phyloP scores from a whole-genome alignment of 2,888 invertebrate species.

The Notodonta dromedarius region DNA sequence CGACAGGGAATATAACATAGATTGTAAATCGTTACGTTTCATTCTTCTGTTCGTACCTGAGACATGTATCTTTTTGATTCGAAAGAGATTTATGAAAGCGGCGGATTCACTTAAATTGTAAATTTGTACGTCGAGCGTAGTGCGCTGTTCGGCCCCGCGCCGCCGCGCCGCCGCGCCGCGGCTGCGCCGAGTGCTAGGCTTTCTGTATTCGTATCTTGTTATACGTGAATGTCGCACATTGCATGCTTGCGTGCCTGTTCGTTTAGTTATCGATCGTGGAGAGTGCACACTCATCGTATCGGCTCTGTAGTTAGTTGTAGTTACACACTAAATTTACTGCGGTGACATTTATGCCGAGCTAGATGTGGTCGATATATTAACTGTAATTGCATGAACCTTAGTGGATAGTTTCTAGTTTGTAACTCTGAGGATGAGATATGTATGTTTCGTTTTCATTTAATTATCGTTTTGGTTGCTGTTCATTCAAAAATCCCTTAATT shows the following conservation, averaged over 20 bases:
- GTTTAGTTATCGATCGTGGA: conserved; percentile 42
- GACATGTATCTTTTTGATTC: conserved; percentile 33
- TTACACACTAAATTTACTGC: conserved; percentile 41
- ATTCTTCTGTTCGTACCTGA: conserved; percentile 46
- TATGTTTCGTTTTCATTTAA: conserved; percentile 33
- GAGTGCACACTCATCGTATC: conserved; percentile 46
- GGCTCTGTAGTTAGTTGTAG: conserved; percentile 51
- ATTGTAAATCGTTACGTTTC: conserved; percentile 37
- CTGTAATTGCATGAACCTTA: conserved; percentile 69
- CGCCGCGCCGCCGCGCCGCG: conserved; percentile 3
- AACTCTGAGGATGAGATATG: conserved; percentile 53
- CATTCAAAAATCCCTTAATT: neutral
- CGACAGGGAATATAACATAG: conserved; percentile 39
- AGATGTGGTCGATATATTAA: conserved; percentile 50
- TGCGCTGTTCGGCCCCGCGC: conserved; percentile 22
- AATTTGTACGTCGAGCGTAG: conserved; percentile 12
- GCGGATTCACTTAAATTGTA: conserved; percentile 36
- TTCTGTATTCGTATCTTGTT: conserved; percentile 47
- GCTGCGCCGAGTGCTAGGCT: conserved; percentile 52
- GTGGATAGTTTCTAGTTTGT: conserved; percentile 64
- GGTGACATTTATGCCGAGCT: conserved; percentile 42
- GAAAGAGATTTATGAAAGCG: conserved; percentile 35
- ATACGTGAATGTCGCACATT: conserved; percentile 46
- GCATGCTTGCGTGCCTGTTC: conserved; percentile 57
- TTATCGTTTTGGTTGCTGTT: conserved; percentile 13